Percentiles rank a stretch among this genome's conserved stretches.
Evolutionary conservation across 2,888 invertebrate species (phyloP).

Genomic region (Ennomos erosarius): DNA sequence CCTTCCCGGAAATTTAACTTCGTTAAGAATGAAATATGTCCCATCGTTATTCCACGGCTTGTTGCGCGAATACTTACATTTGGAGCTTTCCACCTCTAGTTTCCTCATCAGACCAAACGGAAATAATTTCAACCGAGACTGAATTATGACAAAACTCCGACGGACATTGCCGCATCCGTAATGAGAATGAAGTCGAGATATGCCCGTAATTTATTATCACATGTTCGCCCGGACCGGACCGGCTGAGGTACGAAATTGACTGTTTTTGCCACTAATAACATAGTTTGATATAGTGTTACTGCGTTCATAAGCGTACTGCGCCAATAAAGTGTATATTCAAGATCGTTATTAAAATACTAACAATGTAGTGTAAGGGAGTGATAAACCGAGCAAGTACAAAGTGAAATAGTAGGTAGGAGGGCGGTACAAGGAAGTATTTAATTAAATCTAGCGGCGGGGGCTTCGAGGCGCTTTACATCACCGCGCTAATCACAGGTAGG

Average conservation of each 20-base stretch:
- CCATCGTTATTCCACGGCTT: slow-evolving; percentile 82
- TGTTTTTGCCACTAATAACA: slow-evolving; percentile 59
- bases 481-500: slow-evolving; percentile 80
- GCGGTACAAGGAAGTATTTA: slow-evolving; percentile 78
- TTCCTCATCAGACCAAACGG: slow-evolving; percentile 84
- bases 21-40: slow-evolving; percentile 85
- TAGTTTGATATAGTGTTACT: slow-evolving; percentile 31
- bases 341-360: slow-evolving; percentile 53
- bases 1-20: slow-evolving; percentile 83
- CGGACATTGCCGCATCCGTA: slow-evolving; percentile 85
- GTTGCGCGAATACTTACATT: slow-evolving; percentile 83
- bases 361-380: slow-evolving; percentile 56
- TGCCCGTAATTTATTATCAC: slow-evolving; percentile 80
- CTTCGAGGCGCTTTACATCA: slow-evolving; percentile 70
- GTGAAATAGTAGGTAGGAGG: slow-evolving; percentile 73
- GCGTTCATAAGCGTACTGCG: slow-evolving; percentile 36
- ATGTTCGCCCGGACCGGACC: slow-evolving; percentile 60
- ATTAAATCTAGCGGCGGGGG: slow-evolving; percentile 78
- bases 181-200: slow-evolving; percentile 83
- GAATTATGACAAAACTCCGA: slow-evolving; percentile 85
- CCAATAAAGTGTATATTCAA: slow-evolving; percentile 47
- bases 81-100: slow-evolving; percentile 80
- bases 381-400: slow-evolving; percentile 68
- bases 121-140: slow-evolving; percentile 85
- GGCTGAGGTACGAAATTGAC: slow-evolving; percentile 59